Conservation (phyloP, 2,113 vertebrate genomes). For the Campylorhamphus procurvoides region DNA sequence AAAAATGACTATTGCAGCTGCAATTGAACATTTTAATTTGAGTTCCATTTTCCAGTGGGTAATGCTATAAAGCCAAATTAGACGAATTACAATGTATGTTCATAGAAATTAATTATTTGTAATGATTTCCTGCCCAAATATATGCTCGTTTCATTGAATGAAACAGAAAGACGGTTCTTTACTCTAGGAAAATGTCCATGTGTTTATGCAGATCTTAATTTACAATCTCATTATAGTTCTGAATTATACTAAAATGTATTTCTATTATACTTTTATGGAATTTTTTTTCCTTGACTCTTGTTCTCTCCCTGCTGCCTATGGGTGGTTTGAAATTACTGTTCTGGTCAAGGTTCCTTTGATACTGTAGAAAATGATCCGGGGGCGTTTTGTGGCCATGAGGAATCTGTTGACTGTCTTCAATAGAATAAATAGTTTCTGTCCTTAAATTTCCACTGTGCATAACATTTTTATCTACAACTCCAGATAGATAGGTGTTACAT, state of each 20-base stretch:
- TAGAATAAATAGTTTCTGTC: not conserved
- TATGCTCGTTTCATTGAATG: not conserved
- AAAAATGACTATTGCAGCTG: not conserved
- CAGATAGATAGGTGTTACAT: not conserved
- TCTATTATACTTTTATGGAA: not conserved
- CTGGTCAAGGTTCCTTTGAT: not conserved
- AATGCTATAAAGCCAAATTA: not conserved
- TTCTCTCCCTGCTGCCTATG: not conserved
- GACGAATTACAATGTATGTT: not conserved
- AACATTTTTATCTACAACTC: rapidly evolving
- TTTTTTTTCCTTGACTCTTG: not conserved
- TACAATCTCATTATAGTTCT: not conserved
- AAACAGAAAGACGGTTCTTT: not conserved
- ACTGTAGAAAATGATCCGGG: not conserved
- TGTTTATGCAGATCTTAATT: not conserved
- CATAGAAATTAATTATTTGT: slow-evolving; percentile 5
- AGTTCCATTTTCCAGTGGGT: not conserved
- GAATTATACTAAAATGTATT: not conserved
- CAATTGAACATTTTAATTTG: not conserved
- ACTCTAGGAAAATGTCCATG: not conserved
- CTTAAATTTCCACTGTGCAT: not conserved
- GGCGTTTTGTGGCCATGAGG: not conserved
- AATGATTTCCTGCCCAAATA: slow-evolving; percentile 3
- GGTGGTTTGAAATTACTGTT: not conserved
- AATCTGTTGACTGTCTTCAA: not conserved